Conservation (phyloP, 2,888 invertebrate genomes). For the Tetramorium bicarinatum region DNA sequence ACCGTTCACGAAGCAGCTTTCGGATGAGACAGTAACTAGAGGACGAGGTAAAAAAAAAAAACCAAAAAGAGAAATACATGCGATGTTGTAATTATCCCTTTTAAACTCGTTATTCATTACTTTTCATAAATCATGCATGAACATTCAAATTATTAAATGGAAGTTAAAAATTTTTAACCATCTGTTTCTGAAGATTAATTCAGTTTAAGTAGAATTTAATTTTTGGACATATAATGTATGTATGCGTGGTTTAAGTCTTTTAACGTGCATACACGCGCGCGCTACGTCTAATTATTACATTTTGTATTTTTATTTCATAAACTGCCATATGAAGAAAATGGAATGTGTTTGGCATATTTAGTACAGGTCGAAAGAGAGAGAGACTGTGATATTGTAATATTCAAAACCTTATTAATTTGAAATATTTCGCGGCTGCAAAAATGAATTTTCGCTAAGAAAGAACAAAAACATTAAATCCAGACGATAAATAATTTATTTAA, state of each 20-base stretch:
- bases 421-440: background rate
- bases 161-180: background rate
- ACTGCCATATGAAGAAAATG: background rate
- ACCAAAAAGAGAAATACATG: background rate
- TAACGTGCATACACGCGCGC: background rate
- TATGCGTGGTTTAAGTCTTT: background rate
- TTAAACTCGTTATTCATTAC: background rate
- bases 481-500: slow-evolving; percentile 1
- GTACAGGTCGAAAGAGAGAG: no score
- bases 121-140: slow-evolving; percentile 6
- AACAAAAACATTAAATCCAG: background rate
- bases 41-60: background rate
- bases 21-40: background rate
- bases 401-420: background rate
- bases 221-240: background rate
- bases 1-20: background rate
- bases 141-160: background rate
- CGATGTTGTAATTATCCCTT: background rate
- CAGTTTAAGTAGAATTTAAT: slow-evolving; percentile 9
- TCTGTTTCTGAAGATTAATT: background rate
- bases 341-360: background rate
- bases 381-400: background rate
- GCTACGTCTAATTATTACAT: background rate
- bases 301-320: slow-evolving; percentile 3
- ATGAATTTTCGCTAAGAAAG: background rate